A percentile compares a stretch with the other conserved stretches of the same genome.
Conservation (phyloP, 1,140 invertebrate genomes). For the Charaxes varanes region DNA sequence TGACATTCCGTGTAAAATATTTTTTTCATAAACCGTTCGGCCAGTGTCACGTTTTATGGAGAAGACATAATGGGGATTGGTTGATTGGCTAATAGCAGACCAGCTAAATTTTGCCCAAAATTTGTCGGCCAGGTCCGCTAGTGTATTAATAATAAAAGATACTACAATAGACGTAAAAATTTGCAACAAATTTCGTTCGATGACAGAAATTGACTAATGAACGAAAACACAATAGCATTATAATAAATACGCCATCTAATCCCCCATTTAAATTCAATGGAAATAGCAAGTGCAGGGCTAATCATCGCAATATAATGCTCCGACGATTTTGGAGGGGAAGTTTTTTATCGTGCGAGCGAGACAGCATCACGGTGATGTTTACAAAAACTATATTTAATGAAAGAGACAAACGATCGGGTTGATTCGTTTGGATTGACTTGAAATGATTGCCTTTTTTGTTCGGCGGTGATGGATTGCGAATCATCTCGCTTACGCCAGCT, state of each 20-base stretch:
- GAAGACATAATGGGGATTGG: too few relatives aligned
- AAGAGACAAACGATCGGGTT: slow-evolving; percentile 29
- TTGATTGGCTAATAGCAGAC: too few relatives aligned
- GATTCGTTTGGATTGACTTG: slow-evolving; percentile 67
- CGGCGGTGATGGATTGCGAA: slow-evolving; percentile 62
- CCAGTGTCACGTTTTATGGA: too few relatives aligned
- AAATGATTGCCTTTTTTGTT: slow-evolving; percentile 67
- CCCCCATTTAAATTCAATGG: slow-evolving; percentile 72
- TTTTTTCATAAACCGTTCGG: too few relatives aligned
- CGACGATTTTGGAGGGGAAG: slow-evolving; percentile 41
- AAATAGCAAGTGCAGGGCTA: slow-evolving; percentile 64
- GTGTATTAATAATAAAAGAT: too few relatives aligned
- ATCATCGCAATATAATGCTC: slow-evolving; percentile 72
- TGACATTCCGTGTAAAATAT: too few relatives aligned
- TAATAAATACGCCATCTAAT: slow-evolving; percentile 69
- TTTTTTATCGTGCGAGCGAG: slow-evolving; percentile 45
- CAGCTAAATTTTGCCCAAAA: too few relatives aligned
- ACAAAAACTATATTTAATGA: slow-evolving; percentile 20
- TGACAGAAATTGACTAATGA: slow-evolving; percentile 65
- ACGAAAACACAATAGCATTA: slow-evolving; percentile 56
- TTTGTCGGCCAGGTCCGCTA: too few relatives aligned
- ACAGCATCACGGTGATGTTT: slow-evolving; percentile 4
- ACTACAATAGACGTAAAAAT: background rate
- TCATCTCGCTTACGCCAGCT: slow-evolving; percentile 27
- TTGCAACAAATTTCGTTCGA: slow-evolving; percentile 7